phyloP scores from a whole-genome alignment of 2,797 vertebrate species.

The Petrocephalus schoutedeni region DNA sequence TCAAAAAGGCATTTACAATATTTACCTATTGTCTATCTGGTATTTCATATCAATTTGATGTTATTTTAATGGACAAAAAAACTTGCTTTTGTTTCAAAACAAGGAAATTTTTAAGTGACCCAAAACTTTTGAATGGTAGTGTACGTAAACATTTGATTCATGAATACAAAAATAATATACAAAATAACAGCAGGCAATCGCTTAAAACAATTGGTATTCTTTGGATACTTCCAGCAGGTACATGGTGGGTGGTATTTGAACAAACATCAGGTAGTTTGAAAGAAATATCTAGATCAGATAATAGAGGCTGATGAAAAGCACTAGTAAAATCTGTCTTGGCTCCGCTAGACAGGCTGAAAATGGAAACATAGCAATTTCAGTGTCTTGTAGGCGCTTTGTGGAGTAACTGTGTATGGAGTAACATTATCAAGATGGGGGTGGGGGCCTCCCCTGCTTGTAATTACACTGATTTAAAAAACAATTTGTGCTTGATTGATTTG shows the following conservation, averaged over 20 bases:
- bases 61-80: no score
- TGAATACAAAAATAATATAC: not conserved
- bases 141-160: not conserved
- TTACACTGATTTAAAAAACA: constrained; percentile 1
- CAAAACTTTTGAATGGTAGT: not conserved
- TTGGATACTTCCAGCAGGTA: constrained; percentile 30
- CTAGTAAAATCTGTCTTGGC: not conserved
- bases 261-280: constrained; percentile 35
- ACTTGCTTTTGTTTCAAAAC: no score
- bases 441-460: not conserved
- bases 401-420: not conserved
- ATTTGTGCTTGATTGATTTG: constrained; percentile 7
- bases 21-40: no score
- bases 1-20: no score
- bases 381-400: not conserved
- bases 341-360: not conserved
- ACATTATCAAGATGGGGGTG: not conserved
- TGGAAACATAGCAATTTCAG: not conserved
- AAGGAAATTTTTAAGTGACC: no score
- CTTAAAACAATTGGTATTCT: constrained; percentile 24
- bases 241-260: constrained; percentile 32
- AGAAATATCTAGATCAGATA: constrained; percentile 32
- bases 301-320: not conserved
- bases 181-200: not conserved
- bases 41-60: no score